Conservation (phyloP, 1,140 invertebrate species). For the Cephus cinctus region DNA sequence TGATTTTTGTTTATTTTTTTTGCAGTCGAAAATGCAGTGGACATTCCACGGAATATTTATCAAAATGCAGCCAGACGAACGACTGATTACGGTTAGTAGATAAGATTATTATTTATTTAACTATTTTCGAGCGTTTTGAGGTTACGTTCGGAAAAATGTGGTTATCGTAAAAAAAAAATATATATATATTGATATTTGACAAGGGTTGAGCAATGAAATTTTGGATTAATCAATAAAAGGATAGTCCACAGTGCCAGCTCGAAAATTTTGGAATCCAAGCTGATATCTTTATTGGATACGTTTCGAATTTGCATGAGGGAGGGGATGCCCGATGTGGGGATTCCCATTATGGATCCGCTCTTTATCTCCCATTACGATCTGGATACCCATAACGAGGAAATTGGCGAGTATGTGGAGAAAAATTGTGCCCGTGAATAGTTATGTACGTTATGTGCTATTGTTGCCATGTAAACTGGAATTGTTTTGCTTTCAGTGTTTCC, state of each 20-base stretch:
- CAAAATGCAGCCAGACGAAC: constrained; percentile 45
- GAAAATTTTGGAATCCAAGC: constrained; percentile 45
- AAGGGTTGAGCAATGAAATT: constrained; percentile 2
- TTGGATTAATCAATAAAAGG: constrained; percentile 39
- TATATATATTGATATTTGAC: constrained; percentile 8
- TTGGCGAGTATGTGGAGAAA: constrained; percentile 43
- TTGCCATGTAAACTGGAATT: constrained; percentile 3
- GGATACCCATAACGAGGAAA: constrained; percentile 39
- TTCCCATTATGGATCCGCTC: constrained; percentile 43
- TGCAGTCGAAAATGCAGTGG: constrained; percentile 44
- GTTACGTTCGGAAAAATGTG: no score
- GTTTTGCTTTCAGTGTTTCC: constrained; percentile 28
- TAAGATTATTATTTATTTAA: not conserved
- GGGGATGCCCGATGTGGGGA: constrained; percentile 43
- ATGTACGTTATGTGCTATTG: not conserved
- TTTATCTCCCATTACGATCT: constrained; percentile 33
- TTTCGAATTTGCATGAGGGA: constrained; percentile 43
- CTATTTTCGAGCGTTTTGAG: constrained; percentile 9
- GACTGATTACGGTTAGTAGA: constrained; percentile 46
- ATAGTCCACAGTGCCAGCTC: constrained; percentile 51
- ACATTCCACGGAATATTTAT: constrained; percentile 42
- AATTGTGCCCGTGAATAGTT: not conserved
- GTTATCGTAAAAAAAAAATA: constrained; percentile 15
- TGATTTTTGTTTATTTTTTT: constrained; percentile 16
- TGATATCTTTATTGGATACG: constrained; percentile 43